Conservation (phyloP, 2,888 invertebrate genomes). For the Aporophyla lueneburgensis region DNA sequence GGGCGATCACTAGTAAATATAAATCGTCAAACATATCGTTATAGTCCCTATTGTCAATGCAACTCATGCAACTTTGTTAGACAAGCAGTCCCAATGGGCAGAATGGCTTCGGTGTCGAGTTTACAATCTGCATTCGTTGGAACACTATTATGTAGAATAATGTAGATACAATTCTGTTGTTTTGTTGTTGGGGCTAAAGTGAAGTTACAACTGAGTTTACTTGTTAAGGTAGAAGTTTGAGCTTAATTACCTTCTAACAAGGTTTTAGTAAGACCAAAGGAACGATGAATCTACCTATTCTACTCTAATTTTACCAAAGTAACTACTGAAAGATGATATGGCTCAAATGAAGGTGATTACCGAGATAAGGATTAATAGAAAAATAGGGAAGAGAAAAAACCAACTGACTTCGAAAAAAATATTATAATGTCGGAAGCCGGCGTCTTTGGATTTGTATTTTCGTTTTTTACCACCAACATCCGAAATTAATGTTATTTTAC, state of each 20-base stretch:
- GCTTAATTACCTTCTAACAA: not conserved
- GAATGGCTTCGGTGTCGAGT: constrained; percentile 14
- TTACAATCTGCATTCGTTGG: constrained; percentile 48
- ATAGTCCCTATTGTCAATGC: constrained; percentile 34
- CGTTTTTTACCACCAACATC: too few species aligned
- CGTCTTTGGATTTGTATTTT: too few species aligned
- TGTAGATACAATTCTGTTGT: constrained; percentile 7
- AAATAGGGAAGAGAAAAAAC: too few species aligned
- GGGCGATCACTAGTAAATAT: too few species aligned
- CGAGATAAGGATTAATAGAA: too few species aligned
- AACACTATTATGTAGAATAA: constrained; percentile 26
- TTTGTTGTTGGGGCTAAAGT: not conserved
- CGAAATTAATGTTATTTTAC: too few species aligned
- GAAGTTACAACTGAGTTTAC: constrained; percentile 1
- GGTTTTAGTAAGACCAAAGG: not conserved
- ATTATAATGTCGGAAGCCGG: too few species aligned
- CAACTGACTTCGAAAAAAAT: too few species aligned
- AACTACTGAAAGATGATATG: too few species aligned
- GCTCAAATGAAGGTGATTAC: too few species aligned
- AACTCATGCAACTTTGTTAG: constrained; percentile 13
- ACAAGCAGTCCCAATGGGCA: constrained; percentile 28
- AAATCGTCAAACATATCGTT: constrained; percentile 19
- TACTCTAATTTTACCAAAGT: too few species aligned
- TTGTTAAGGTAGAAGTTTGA: not conserved
- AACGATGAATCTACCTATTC: too few species aligned